Conservation (phyloP, 2,888 invertebrate genomes). For the Pyrrhosoma nymphula region DNA sequence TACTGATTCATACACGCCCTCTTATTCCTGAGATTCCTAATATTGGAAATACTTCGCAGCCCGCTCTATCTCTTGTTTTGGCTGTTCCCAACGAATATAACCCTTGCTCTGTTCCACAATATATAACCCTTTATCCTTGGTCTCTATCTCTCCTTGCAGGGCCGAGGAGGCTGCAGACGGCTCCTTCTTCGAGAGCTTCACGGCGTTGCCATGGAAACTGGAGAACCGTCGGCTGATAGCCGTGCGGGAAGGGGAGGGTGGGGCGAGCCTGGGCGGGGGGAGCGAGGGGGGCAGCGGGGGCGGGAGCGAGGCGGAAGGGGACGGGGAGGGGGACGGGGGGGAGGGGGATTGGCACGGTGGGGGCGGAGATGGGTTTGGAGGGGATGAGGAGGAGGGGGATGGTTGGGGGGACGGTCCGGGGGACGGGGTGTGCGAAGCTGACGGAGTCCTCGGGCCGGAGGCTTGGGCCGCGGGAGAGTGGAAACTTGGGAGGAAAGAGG, state of each 20-base stretch:
- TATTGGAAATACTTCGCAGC: too few relatives aligned
- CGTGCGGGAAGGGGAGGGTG: conserved; percentile 85
- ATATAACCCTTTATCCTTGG: conserved; percentile 18
- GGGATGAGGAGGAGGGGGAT: neutral
- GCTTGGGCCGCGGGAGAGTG: conserved; percentile 20
- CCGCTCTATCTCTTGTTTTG: too few relatives aligned
- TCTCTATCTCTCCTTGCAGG: conserved; percentile 80
- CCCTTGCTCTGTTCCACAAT: too few relatives aligned
- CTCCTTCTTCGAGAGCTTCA: conserved; percentile 96
- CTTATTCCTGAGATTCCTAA: too few relatives aligned
- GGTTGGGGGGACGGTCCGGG: conserved; percentile 1
- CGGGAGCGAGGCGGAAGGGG: neutral
- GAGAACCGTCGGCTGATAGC: conserved; percentile 92
- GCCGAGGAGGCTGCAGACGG: conserved; percentile 94
- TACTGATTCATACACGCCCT: too few relatives aligned
- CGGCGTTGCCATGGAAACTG: conserved; percentile 94
- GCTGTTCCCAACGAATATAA: neutral
- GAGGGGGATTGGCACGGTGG: neutral
- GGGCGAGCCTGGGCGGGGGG: conserved; percentile 66
- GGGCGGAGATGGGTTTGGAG: neutral
- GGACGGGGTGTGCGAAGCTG: neutral
- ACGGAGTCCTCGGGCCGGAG: conserved; percentile 50
- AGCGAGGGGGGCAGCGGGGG: neutral
- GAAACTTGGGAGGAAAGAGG: conserved; percentile 71
- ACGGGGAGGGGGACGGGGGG: neutral